Conservation (phyloP, 2,888 invertebrate species). For the Conops quadrifasciatus region DNA sequence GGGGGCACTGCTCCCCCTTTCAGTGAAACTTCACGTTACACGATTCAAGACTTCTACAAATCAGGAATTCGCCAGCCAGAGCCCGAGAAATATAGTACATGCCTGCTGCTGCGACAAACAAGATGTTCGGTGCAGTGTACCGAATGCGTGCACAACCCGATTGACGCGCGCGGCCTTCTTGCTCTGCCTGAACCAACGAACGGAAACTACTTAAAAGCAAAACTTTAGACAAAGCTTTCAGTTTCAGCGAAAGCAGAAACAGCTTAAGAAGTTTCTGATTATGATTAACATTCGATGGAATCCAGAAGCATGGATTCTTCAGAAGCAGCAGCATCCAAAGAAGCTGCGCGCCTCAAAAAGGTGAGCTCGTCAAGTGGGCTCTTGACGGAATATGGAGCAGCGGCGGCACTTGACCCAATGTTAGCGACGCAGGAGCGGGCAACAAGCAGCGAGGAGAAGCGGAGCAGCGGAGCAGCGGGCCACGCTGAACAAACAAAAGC, state of each 20-base stretch:
- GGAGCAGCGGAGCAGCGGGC: neutral
- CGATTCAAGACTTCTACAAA: no score
- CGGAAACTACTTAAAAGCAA: neutral
- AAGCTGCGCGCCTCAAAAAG: neutral
- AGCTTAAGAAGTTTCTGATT: conserved; percentile 12
- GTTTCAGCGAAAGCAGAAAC: neutral
- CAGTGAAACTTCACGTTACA: no score
- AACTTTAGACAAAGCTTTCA: neutral
- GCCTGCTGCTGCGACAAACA: neutral
- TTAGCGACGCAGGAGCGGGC: conserved; percentile 22
- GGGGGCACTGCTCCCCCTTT: no score
- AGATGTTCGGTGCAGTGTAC: neutral
- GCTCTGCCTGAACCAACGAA: neutral
- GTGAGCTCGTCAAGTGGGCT: conserved; percentile 34
- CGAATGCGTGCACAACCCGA: neutral
- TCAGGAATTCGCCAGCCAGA: no score
- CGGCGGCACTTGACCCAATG: conserved; percentile 42
- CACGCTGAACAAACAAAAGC: conserved; percentile 15
- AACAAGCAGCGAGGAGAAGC: neutral
- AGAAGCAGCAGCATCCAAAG: neutral
- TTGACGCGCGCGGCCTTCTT: neutral
- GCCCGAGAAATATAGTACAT: no score
- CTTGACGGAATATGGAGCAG: conserved; percentile 37
- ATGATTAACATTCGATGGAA: conserved; percentile 17
- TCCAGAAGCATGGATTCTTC: neutral